Evolutionary conservation across 2,888 invertebrate genomes (phyloP).

Genomic region (Torymus aiolomorphi): DNA sequence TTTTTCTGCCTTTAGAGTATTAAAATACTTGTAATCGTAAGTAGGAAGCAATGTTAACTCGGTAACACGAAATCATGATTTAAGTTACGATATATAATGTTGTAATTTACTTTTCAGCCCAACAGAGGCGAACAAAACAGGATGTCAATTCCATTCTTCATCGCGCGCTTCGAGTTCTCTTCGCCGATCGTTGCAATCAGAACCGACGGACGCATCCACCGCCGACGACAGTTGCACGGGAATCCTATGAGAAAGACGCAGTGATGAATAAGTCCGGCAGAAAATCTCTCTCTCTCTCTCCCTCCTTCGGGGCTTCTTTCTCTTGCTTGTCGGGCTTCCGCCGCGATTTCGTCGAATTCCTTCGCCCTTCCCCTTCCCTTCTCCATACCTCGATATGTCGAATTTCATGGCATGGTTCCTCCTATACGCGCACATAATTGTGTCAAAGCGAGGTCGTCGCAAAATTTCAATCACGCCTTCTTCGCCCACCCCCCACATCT

Average conservation of each 20-base stretch:
- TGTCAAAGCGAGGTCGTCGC: conserved; percentile 73
- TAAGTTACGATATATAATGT: too few relatives aligned
- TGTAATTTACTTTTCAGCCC: too few relatives aligned
- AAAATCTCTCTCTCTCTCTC: too few relatives aligned
- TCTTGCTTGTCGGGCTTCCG: conserved; percentile 53
- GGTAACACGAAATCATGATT: too few relatives aligned
- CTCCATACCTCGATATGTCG: conserved; percentile 3
- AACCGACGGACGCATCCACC: too few relatives aligned
- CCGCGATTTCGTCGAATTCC: conserved; percentile 57
- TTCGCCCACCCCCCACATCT: background rate
- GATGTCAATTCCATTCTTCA: too few relatives aligned
- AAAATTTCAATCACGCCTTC: conserved; percentile 74
- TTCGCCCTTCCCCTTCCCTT: conserved; percentile 10
- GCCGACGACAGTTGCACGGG: conserved; percentile 4
- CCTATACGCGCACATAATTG: conserved; percentile 66
- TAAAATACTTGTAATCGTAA: too few relatives aligned
- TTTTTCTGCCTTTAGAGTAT: too few relatives aligned
- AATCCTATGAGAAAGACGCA: conserved; percentile 62
- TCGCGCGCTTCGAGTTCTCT: too few relatives aligned
- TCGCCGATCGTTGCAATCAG: background rate
- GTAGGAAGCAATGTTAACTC: too few relatives aligned
- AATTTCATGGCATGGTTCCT: conserved; percentile 5
- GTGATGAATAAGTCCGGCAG: conserved; percentile 72
- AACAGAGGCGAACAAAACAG: too few relatives aligned
- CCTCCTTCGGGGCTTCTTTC: conserved; percentile 34